Conservation (phyloP, 1,140 invertebrate genomes). For the Asobara japonica region DNA sequence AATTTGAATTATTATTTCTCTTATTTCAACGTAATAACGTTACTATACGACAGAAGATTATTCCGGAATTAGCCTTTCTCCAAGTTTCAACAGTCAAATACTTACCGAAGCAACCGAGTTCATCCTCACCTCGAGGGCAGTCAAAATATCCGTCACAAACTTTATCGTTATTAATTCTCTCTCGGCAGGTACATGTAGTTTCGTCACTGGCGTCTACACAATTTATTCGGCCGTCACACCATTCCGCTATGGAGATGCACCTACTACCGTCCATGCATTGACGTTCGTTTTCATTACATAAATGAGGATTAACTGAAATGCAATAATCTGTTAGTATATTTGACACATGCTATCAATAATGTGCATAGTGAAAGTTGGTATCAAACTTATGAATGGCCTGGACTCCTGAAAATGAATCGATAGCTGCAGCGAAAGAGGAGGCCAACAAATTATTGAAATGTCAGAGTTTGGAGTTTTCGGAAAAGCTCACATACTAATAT, state of each 20-base stretch:
- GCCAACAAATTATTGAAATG: too few species aligned
- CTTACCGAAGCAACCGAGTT: constrained; percentile 77
- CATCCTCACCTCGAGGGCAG: constrained; percentile 76
- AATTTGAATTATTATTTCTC: too few species aligned
- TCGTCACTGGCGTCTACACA: constrained; percentile 88
- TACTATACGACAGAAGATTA: too few species aligned
- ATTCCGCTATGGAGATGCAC: constrained; percentile 71
- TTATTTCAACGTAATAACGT: too few species aligned
- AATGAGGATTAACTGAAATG: background rate
- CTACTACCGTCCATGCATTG: constrained; percentile 41
- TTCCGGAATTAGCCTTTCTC: background rate
- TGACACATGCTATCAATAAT: background rate
- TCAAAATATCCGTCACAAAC: constrained; percentile 86
- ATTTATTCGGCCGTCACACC: constrained; percentile 81
- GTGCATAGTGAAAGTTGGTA: too few species aligned
- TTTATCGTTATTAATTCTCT: constrained; percentile 71
- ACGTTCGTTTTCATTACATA: background rate
- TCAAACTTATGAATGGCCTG: too few species aligned
- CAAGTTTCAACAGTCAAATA: background rate
- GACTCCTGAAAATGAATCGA: too few species aligned
- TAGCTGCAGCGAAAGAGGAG: too few species aligned
- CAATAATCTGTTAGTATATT: background rate
- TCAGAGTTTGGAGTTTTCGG: too few species aligned
- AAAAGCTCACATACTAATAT: too few species aligned
- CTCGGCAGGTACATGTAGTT: constrained; percentile 75